Percentiles rank a stretch among this genome's conserved stretches.
Conservation (phyloP, 2,888 invertebrate species). For the Ormyrus pomaceus region DNA sequence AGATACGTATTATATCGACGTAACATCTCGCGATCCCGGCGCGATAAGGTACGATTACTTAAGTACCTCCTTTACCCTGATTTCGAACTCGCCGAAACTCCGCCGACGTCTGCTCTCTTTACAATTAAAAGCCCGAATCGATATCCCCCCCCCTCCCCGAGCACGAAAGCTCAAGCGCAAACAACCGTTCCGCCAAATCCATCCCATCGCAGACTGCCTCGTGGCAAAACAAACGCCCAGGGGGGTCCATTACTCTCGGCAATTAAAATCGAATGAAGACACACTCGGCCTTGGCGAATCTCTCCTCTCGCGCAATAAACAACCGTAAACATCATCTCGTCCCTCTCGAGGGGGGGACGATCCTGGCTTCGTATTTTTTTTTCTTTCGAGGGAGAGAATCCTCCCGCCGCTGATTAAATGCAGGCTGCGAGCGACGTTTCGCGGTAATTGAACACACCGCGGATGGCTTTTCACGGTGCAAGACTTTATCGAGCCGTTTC, state of each 20-base stretch:
- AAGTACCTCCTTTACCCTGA: background rate
- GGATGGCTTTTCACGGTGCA: too few relatives aligned
- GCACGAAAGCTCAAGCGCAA: too few relatives aligned
- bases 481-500: too few relatives aligned
- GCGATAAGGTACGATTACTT: conserved; percentile 4
- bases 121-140: background rate
- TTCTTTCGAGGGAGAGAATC: too few relatives aligned
- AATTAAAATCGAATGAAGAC: conserved; percentile 42
- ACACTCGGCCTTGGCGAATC: conserved; percentile 15
- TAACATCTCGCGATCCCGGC: background rate
- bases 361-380: too few relatives aligned
- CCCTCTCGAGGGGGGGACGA: too few relatives aligned
- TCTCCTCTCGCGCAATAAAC: conserved; percentile 5
- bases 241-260: conserved; percentile 13
- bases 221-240: background rate
- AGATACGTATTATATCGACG: background rate
- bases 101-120: background rate
- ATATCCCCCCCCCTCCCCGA: too few relatives aligned
- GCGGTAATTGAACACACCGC: too few relatives aligned
- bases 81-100: background rate
- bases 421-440: too few relatives aligned
- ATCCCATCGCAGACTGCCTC: background rate
- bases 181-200: too few relatives aligned
- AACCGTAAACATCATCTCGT: too few relatives aligned
- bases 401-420: conserved; percentile 6